A percentile compares a stretch with the other conserved stretches of the same genome.
These are phyloP conservation scores for Nyctalus aviator DNA, from an alignment of 2,797 vertebrate genomes.

Conservation along the genomic window DNA sequence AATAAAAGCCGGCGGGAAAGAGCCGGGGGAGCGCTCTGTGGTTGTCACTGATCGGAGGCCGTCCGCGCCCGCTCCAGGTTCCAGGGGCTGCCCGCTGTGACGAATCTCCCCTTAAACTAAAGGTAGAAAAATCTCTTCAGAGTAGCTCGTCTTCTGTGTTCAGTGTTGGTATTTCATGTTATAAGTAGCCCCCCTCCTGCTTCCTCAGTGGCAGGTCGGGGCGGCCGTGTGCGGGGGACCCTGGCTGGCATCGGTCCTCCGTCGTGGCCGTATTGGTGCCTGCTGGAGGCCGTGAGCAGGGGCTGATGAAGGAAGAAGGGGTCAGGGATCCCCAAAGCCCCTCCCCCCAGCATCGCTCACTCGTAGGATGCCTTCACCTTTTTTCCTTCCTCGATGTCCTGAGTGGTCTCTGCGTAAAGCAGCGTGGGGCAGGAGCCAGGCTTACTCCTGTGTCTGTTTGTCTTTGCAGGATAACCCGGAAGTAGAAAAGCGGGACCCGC, in stretches of 20 bases:
- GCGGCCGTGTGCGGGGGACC: neutral
- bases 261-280: neutral
- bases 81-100: neutral
- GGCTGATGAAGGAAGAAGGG: neutral
- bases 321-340: neutral
- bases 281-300: neutral
- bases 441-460: slow-evolving; percentile 59
- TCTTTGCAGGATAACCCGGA: slow-evolving; percentile 91
- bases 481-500: slow-evolving; percentile 94
- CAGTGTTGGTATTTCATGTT: neutral
- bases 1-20: neutral
- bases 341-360: neutral
- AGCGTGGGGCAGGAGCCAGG: neutral
- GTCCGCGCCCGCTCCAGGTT: neutral
- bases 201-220: neutral
- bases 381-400: neutral
- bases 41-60: neutral
- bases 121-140: neutral
- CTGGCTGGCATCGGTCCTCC: neutral
- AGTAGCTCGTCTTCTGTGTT: neutral
- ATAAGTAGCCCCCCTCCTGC: neutral
- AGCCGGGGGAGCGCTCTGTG: neutral
- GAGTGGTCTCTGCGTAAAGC: neutral
- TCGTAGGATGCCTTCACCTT: neutral
- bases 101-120: neutral